Percentiles rank a stretch among this genome's conserved stretches.
Evolutionary conservation across 1,140 invertebrate genomes (phyloP).

Genomic region (Artemia franciscana): DNA sequence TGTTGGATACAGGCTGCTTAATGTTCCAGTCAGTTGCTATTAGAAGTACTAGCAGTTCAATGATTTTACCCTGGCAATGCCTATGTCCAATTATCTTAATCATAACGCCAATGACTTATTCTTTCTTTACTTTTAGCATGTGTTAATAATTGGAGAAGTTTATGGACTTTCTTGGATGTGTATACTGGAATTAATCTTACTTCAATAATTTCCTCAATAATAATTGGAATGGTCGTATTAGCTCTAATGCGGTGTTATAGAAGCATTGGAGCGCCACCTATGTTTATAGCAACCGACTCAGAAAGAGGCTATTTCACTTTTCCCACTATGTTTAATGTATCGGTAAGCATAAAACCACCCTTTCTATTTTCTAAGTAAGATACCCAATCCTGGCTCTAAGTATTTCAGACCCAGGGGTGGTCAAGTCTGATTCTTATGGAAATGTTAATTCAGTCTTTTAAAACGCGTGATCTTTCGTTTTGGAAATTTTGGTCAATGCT

Average conservation of each 20-base stretch:
- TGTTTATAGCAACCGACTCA: conserved; percentile 43
- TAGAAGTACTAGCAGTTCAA: too few species aligned
- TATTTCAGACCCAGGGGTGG: too few species aligned
- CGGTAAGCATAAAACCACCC: conserved; percentile 27
- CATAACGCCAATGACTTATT: too few species aligned
- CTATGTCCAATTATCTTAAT: too few species aligned
- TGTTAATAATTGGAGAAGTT: conserved; percentile 59
- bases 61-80: too few species aligned
- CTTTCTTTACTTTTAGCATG: conserved; percentile 20
- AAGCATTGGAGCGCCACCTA: conserved; percentile 56
- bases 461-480: too few species aligned
- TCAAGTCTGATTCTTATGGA: too few species aligned
- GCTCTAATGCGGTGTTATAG: conserved; percentile 37
- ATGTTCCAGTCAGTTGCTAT: too few species aligned
- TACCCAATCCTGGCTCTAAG: too few species aligned
- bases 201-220: conserved; percentile 29
- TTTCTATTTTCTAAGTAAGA: not conserved
- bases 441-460: too few species aligned
- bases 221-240: conserved; percentile 34
- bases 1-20: too few species aligned
- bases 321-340: conserved; percentile 49
- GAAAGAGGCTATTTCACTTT: conserved; percentile 51
- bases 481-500: too few species aligned
- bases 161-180: conserved; percentile 46
- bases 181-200: conserved; percentile 33